These are phyloP conservation scores for Drosophila lacicola DNA, from an alignment of 2,888 invertebrate genomes.

Conservation along the genomic window DNA sequence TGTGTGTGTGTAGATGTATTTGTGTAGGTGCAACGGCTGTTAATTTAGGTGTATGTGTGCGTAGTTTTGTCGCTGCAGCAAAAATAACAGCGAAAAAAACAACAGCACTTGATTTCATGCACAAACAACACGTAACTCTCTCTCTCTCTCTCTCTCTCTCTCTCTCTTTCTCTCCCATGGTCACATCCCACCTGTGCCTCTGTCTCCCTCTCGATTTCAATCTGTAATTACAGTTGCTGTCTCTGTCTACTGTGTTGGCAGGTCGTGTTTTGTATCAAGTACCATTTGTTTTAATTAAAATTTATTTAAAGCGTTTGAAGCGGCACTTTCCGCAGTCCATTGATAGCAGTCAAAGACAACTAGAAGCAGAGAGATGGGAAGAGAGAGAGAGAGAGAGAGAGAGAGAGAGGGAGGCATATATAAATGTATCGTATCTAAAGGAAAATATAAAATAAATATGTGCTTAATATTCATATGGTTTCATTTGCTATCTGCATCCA, in stretches of 20 bases:
- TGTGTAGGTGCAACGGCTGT: slow-evolving; percentile 41
- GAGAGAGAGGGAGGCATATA: background rate
- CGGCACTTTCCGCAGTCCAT: slow-evolving; percentile 41
- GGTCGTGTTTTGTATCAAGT: slow-evolving; percentile 74
- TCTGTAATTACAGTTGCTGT: slow-evolving; percentile 48
- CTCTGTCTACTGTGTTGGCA: slow-evolving; percentile 52
- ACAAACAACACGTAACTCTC: slow-evolving; percentile 64
- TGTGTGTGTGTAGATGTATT: slow-evolving; percentile 14
- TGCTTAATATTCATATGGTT: background rate
- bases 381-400: background rate
- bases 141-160: background rate
- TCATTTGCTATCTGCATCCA: background rate
- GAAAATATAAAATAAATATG: slow-evolving; percentile 12
- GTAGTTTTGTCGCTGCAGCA: slow-evolving; percentile 34
- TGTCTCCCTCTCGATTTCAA: slow-evolving; percentile 4
- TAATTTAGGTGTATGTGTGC: slow-evolving; percentile 30
- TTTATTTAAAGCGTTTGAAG: slow-evolving; percentile 71
- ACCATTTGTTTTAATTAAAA: slow-evolving; percentile 78
- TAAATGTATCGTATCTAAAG: background rate
- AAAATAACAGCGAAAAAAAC: slow-evolving; percentile 14
- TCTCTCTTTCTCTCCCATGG: background rate
- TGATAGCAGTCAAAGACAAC: slow-evolving; percentile 3
- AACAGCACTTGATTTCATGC: slow-evolving; percentile 72
- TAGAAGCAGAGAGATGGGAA: background rate
- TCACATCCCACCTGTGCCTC: slow-evolving; percentile 1